A percentile compares a stretch with the other conserved stretches of the same genome.
Evolutionary conservation across 2,888 invertebrate genomes (phyloP).

Genomic region (Rhopalosiphum nymphaeae): DNA sequence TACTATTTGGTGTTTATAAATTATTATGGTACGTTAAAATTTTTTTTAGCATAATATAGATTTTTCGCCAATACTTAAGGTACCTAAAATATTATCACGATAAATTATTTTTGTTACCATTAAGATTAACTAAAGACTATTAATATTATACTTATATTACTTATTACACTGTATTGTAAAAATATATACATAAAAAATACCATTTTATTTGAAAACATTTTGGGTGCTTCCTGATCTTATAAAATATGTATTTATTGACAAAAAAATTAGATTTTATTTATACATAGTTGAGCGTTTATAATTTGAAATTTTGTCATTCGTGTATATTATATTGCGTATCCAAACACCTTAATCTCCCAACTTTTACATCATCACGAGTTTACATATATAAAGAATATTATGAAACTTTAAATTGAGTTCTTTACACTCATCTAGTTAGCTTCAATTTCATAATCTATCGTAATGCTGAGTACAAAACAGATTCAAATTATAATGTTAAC

Average conservation of each 20-base stretch:
- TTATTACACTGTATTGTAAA: not conserved
- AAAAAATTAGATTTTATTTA: not conserved
- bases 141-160: constrained; percentile 25
- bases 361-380: not conserved
- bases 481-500: not conserved
- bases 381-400: not conserved
- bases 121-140: constrained; percentile 51
- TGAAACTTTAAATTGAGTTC: not conserved
- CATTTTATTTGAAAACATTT: not conserved
- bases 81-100: constrained; percentile 43
- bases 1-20: constrained; percentile 15
- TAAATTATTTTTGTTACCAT: constrained; percentile 55
- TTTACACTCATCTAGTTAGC: not conserved
- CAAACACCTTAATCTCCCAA: not conserved
- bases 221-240: not conserved
- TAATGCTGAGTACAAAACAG: not conserved
- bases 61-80: constrained; percentile 34
- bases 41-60: constrained; percentile 26
- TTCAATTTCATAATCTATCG: not conserved
- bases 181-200: not conserved
- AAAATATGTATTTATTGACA: not conserved
- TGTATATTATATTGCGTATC: constrained; percentile 27
- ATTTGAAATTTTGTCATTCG: not conserved
- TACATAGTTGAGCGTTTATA: not conserved
- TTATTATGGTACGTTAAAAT: not conserved